Evolutionary conservation across 2,888 invertebrate genomes (phyloP), one percentile per base, ranked within the genome.

Genomic region (Aproaerema taeniolella): DNA sequence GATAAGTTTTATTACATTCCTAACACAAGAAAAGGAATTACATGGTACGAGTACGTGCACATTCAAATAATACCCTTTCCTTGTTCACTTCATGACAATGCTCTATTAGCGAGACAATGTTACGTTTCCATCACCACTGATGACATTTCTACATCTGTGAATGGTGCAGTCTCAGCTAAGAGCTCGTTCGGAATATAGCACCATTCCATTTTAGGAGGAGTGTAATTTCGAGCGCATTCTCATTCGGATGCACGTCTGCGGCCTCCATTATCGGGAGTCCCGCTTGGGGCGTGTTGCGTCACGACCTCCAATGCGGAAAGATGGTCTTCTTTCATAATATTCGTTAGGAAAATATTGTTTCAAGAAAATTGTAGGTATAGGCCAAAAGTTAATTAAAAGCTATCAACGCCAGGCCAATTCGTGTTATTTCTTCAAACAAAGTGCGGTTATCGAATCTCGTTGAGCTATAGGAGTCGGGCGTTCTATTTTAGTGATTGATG

Each of bases 1-100:
- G 63, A 69, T 71, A 72, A 67, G 63, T 76, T 77, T 76, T 73
- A 80, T 79, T 73, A 69, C 72, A 72, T 73, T 73, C 71, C 66
- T 54, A 51, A 61, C 66, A 67, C 67, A 59, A 61, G 59, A 58
- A 49, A 57, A 64, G 62, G 59, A 63, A 70, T 69, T 59, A 67
- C 58, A 44, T 47, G 43, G 63, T 58, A 67, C 70, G 66, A 68
- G 70, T 58, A 67, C 70, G 66, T 68, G 70, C 61, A 56, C 67
- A 67, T 67, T 70, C 69, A 67, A 71, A 66, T 62, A 71, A 68
- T 65, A 54, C 58, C 55, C 47, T 53, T 67, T 59, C 57, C 59
- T 65, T 53, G 59, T 64, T 64, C 62, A 58, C 63, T 66, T 52
- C 53, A 59, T 55, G 58, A 82, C 78, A 82, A 78, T 77, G 53